Evolutionary conservation across 2,113 vertebrate genomes (phyloP), one percentile per base, ranked within the genome.

Genomic region (Hippocampus comes): DNA sequence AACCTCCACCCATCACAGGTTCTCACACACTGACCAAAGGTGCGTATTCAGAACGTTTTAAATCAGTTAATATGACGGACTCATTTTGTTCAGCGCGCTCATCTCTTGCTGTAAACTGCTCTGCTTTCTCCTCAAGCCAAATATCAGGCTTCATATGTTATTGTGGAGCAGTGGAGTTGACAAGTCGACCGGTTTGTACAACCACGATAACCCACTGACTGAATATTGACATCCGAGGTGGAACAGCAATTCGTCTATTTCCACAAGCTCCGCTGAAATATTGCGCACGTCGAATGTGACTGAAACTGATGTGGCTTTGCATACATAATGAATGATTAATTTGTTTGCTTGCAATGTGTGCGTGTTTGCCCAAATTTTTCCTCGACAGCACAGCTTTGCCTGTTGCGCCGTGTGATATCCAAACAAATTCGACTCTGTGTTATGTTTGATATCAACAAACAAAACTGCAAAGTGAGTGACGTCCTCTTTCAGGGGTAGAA

Each of bases 241-340:
- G 20, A 71, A 65, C 67, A 80, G 41, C 67, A 51, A 66, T 70
- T 67, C 63, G n/a, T 76, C 48, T 27, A 67, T 21, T 59, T 72
- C 27, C 51, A 67, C 8, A 1, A 67, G 60, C 27, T 63, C 17
- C 71, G 34, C 34, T 49, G 59, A 41, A 41, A 20, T 69, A 75
- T 0, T 59, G 49, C 46, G 68, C 60, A 71, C 41, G 75, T 67
- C 74, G 63, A 71, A 77, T 78, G 66, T 56, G 66, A 82, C 46
- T 85, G 75, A 67, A 84, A 68, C 72, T 23, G 65, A 68, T 76
- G 77, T 76, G 72, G 68, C 79, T 83, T 78, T 87, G 78, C 72
- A 82, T 78, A 82, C 72, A 82, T 78, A 83, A 77, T 87, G 77
- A 86, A 84, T 87, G 74, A 88, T 87, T 81, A 11, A 84, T 85